A percentile compares a stretch with the other conserved stretches of the same genome.
These are phyloP conservation scores for Typhlichthys eigenmanni DNA, from an alignment of 2,797 vertebrate genomes.

Conservation along the genomic window DNA sequence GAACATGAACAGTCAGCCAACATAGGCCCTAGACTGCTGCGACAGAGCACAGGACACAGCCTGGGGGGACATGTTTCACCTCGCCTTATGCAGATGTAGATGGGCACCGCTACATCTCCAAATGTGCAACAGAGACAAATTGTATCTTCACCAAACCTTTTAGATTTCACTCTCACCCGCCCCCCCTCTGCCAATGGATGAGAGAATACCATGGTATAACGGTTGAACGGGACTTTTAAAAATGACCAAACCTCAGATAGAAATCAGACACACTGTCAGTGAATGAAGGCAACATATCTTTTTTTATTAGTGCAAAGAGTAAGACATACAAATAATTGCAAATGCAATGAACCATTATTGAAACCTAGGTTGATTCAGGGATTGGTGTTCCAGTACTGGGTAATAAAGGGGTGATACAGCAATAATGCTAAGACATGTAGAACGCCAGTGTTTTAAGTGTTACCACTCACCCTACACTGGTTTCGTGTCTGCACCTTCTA, in stretches of 20 bases:
- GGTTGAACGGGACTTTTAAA: slow-evolving; percentile 48
- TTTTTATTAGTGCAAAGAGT: slow-evolving; percentile 40
- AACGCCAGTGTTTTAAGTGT: slow-evolving; percentile 62
- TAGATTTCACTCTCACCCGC: slow-evolving; percentile 55
- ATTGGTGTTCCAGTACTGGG: slow-evolving; percentile 37
- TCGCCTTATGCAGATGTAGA: slow-evolving; percentile 40
- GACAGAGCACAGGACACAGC: slow-evolving; percentile 43
- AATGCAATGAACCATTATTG: slow-evolving; percentile 33
- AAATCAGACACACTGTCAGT: slow-evolving; percentile 67
- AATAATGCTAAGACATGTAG: slow-evolving; percentile 75
- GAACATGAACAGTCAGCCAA: slow-evolving; percentile 44
- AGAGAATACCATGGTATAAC: slow-evolving; percentile 38
- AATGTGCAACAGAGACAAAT: slow-evolving; percentile 58
- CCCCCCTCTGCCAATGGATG: slow-evolving; percentile 53
- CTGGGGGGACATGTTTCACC: slow-evolving; percentile 37
- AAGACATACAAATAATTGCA: slow-evolving; percentile 21
- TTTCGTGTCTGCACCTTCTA: slow-evolving; percentile 69
- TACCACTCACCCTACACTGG: slow-evolving; percentile 51
- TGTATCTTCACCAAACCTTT: slow-evolving; percentile 63
- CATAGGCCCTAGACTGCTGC: slow-evolving; percentile 46
- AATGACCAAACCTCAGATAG: slow-evolving; percentile 73
- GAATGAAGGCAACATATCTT: slow-evolving; percentile 42
- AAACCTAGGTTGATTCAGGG: slow-evolving; percentile 32
- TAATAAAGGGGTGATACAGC: slow-evolving; percentile 63
- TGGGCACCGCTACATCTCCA: slow-evolving; percentile 55